Conservation (phyloP, 2,113 vertebrate species). For the Pelvicachromis taeniatus region DNA sequence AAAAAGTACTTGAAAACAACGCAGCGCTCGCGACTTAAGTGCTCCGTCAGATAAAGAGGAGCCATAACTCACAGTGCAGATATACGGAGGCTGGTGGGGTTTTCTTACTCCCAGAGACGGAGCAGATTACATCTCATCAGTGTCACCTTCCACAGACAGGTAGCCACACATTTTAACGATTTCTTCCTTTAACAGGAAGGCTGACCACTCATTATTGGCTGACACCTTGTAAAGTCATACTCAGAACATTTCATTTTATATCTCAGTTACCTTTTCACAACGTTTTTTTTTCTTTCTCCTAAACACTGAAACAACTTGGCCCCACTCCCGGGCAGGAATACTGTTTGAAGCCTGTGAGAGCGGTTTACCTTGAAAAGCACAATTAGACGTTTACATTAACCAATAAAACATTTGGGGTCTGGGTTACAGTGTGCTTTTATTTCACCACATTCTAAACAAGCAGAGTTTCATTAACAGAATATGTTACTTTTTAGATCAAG, state of each 20-base stretch:
- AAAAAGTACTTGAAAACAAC: conserved; percentile 59
- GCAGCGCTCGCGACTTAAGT: conserved; percentile 37
- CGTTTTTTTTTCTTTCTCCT: background rate
- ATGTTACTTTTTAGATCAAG: background rate
- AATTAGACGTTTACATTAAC: background rate
- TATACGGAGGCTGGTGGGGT: background rate
- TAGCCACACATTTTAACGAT: background rate
- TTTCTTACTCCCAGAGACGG: background rate
- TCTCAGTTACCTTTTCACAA: background rate
- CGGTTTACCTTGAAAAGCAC: background rate
- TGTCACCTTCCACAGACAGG: background rate
- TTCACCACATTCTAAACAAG: background rate
- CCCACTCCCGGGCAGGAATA: background rate
- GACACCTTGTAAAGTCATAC: background rate
- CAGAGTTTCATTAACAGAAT: background rate
- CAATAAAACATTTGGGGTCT: background rate
- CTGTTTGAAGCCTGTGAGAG: background rate
- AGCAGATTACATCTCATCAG: conserved; percentile 47
- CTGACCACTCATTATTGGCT: background rate
- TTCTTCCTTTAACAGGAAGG: background rate
- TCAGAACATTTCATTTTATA: background rate
- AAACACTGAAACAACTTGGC: background rate
- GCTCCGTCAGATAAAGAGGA: conserved; percentile 47
- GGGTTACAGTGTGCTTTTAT: background rate
- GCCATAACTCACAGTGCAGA: conserved; percentile 27